Evolutionary conservation across 1,140 invertebrate genomes (phyloP).

Genomic region (Diachasmimorpha longicaudata): DNA sequence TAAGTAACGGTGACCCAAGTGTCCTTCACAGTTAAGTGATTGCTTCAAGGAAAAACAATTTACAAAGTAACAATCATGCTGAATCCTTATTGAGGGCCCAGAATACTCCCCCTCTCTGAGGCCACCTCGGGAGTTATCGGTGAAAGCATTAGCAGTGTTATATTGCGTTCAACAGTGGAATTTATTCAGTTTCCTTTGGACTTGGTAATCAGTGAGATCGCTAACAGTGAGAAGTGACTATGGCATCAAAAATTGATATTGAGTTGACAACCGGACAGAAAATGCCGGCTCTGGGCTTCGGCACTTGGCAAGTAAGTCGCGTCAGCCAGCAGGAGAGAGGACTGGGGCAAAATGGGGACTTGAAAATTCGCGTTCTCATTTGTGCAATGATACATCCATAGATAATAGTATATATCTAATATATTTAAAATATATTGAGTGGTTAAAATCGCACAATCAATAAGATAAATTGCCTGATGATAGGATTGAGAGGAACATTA

Average conservation of each 20-base stretch:
- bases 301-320: slow-evolving; percentile 69
- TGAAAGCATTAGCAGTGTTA: background rate
- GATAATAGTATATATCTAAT: too few species aligned
- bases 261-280: slow-evolving; percentile 55
- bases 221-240: background rate
- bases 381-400: too few species aligned
- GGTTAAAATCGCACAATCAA: too few species aligned
- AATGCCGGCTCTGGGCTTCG: slow-evolving; percentile 71
- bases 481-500: too few species aligned
- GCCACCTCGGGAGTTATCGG: background rate
- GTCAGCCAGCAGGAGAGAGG: background rate
- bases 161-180: background rate
- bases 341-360: too few species aligned
- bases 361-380: too few species aligned
- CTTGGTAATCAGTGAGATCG: background rate
- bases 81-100: background rate
- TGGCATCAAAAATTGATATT: slow-evolving; percentile 31
- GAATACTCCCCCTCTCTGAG: background rate
- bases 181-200: background rate
- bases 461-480: too few species aligned
- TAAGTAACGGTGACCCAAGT: background rate
- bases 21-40: slow-evolving; percentile 14
- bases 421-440: too few species aligned
- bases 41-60: slow-evolving; percentile 10
- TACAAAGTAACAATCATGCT: background rate